These are phyloP conservation scores for Actinemys pallida DNA, from an alignment of 2,113 vertebrate genomes.

Conservation along the genomic window DNA sequence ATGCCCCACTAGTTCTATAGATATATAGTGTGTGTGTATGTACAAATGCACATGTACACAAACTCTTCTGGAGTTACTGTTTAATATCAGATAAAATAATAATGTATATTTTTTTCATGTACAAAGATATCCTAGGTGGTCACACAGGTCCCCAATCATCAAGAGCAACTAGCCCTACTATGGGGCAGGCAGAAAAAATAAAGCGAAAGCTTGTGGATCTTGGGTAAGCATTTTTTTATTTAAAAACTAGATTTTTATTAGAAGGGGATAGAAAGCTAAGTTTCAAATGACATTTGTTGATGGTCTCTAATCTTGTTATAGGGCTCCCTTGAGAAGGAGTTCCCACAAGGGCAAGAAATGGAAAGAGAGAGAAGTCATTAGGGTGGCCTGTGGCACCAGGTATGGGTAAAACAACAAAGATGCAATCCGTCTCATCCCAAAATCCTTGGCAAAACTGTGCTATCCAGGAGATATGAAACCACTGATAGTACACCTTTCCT, in stretches of 20 bases:
- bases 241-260: constrained; percentile 30
- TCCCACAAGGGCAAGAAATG: constrained; percentile 82
- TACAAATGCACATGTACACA: neutral
- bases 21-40: neutral
- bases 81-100: constrained; percentile 48
- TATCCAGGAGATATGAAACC: neutral
- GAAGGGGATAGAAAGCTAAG: neutral
- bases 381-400: constrained; percentile 85
- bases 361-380: constrained; percentile 79
- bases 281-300: constrained; percentile 9
- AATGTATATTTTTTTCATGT: constrained; percentile 65
- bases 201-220: constrained; percentile 81
- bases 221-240: constrained; percentile 80
- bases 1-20: too few relatives aligned
- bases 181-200: constrained; percentile 81
- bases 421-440: neutral
- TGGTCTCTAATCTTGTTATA: constrained; percentile 64
- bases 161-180: constrained; percentile 71
- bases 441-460: neutral
- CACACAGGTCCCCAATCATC: constrained; percentile 76
- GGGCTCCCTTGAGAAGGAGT: constrained; percentile 81
- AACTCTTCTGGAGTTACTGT: constrained; percentile 20
- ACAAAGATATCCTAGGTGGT: constrained; percentile 78
- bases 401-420: constrained; percentile 62
- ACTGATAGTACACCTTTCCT: neutral